A percentile compares a stretch with the other conserved stretches of the same genome.
phyloP scores from a whole-genome alignment of 1,140 invertebrate species.

The Calliphora vicina region DNA sequence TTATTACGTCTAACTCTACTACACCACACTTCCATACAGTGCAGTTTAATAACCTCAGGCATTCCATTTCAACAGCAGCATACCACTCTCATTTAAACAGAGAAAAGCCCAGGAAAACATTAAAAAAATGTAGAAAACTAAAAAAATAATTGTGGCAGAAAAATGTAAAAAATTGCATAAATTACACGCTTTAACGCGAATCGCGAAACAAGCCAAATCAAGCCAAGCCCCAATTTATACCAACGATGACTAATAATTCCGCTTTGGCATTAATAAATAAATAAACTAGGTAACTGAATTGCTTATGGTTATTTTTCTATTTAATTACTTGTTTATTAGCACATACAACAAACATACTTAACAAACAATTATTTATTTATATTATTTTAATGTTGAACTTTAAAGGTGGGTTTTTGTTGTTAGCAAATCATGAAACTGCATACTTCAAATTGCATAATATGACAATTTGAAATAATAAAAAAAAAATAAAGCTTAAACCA shows the following conservation, averaged over 20 bases:
- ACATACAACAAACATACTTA: not conserved
- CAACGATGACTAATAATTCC: not conserved
- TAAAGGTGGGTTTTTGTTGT: not conserved
- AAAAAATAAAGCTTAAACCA: conserved; percentile 6
- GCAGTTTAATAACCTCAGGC: not conserved
- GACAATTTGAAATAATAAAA: not conserved
- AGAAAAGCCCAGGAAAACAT: conserved; percentile 6
- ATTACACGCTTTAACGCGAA: not conserved
- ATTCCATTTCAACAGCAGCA: not conserved
- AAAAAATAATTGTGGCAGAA: not conserved
- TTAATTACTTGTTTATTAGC: conserved; percentile 6
- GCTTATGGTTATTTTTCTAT: not conserved
- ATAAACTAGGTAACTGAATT: not conserved
- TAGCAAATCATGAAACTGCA: not conserved
- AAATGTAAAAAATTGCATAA: not conserved
- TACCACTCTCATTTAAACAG: not conserved
- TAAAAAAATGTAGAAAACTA: not conserved
- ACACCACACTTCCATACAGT: not conserved
- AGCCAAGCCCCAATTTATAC: conserved; percentile 5
- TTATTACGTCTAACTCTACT: not conserved
- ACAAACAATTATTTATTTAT: not conserved
- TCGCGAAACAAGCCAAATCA: not conserved
- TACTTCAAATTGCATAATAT: not conserved
- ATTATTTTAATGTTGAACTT: not conserved
- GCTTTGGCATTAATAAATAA: not conserved